phyloP scores from a whole-genome alignment of 1,140 invertebrate genomes.

The Patella vulgata region DNA sequence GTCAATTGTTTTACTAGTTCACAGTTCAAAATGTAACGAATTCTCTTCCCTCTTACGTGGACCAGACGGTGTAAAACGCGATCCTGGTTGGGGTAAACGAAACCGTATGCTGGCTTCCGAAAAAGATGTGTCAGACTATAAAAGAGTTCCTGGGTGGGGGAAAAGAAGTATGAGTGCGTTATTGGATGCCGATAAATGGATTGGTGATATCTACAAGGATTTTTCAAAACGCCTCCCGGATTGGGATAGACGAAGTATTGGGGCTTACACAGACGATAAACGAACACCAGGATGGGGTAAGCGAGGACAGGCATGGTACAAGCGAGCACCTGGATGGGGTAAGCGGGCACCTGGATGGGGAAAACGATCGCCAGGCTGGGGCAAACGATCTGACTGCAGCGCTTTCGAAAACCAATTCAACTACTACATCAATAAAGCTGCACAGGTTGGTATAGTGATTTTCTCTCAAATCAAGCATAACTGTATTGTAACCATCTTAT shows the following conservation, averaged over 20 bases:
- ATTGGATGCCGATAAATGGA: background rate
- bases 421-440: constrained; percentile 5
- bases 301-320: constrained; percentile 25
- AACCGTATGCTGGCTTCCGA: background rate
- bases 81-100: constrained; percentile 12
- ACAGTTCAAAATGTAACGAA: background rate
- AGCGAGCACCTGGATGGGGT: constrained; percentile 27
- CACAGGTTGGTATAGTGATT: constrained; percentile 14
- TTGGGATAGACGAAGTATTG: constrained; percentile 17
- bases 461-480: too few relatives aligned
- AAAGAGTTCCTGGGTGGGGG: constrained; percentile 17
- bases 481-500: too few relatives aligned
- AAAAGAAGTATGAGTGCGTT: background rate
- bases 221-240: constrained; percentile 15
- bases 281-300: constrained; percentile 28
- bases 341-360: constrained; percentile 30
- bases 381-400: constrained; percentile 13
- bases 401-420: constrained; percentile 2
- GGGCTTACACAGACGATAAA: constrained; percentile 9
- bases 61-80: constrained; percentile 2
- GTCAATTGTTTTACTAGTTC: too few relatives aligned
- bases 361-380: constrained; percentile 20
- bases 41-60: background rate
- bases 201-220: background rate
- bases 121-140: background rate